phyloP scores from a whole-genome alignment of 2,888 invertebrate species.

The Caradrina kadenii region DNA sequence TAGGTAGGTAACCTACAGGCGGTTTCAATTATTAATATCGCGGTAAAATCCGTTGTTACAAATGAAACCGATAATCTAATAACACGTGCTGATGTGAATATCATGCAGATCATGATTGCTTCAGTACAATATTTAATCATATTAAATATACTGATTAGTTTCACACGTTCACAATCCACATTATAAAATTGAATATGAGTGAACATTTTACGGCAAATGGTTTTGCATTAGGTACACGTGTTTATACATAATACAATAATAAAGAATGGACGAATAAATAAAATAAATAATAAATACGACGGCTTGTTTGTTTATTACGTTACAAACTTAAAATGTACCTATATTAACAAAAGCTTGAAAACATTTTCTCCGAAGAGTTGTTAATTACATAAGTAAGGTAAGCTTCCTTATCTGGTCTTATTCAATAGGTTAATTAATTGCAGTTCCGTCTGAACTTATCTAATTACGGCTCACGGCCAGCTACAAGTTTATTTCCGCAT shows the following conservation, averaged over 20 bases:
- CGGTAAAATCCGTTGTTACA: constrained; percentile 2
- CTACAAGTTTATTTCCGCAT: constrained; percentile 75
- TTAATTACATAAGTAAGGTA: constrained; percentile 25
- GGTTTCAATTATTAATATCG: neutral
- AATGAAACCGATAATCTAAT: constrained; percentile 32
- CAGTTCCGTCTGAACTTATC: constrained; percentile 68
- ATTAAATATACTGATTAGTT: constrained; percentile 5
- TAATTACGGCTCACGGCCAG: constrained; percentile 70
- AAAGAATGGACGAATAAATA: neutral
- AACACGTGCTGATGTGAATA: constrained; percentile 14
- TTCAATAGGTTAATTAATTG: constrained; percentile 72
- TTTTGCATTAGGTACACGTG: neutral
- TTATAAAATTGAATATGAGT: neutral
- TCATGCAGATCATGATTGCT: constrained; percentile 22
- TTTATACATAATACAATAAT: neutral
- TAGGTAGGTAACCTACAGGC: no score
- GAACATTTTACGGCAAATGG: neutral
- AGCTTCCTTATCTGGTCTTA: constrained; percentile 40
- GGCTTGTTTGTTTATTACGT: no score
- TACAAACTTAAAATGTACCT: no score
- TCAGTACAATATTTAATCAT: constrained; percentile 12
- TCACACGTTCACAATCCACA: constrained; percentile 1
- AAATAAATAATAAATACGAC: no score
- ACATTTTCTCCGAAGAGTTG: constrained; percentile 1
- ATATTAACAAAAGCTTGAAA: constrained; percentile 15